Percentiles rank a stretch among this genome's conserved stretches.
These are phyloP conservation scores for Lasioglossum morio DNA, from an alignment of 2,888 invertebrate genomes.

Conservation along the genomic window DNA sequence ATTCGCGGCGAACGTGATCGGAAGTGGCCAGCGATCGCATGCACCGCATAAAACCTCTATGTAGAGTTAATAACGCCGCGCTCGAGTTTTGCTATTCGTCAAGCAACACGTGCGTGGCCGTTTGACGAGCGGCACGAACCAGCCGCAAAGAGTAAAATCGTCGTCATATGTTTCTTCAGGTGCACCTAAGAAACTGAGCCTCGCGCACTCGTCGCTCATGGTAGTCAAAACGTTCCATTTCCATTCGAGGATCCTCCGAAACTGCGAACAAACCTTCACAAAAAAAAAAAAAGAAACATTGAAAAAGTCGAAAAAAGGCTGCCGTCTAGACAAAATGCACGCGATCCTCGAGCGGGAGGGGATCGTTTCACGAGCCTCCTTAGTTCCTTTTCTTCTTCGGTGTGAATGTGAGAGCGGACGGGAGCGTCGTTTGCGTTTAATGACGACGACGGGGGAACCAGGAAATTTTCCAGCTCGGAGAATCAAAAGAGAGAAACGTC, in stretches of 20 bases:
- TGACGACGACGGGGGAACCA: neutral
- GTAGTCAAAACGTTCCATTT: conserved; percentile 40
- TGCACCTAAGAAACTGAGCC: conserved; percentile 74
- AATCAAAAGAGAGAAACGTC: conserved; percentile 11
- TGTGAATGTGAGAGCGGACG: conserved; percentile 54
- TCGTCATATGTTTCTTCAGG: conserved; percentile 71
- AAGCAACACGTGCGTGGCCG: conserved; percentile 38
- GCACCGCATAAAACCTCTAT: conserved; percentile 37
- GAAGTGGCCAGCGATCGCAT: conserved; percentile 29
- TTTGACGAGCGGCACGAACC: conserved; percentile 17
- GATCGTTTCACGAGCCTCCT: conserved; percentile 48
- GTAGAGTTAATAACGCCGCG: conserved; percentile 60
- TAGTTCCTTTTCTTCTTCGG: conserved; percentile 68
- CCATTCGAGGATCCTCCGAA: neutral
- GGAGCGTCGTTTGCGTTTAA: conserved; percentile 12
- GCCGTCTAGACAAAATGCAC: neutral
- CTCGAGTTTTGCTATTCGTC: conserved; percentile 56
- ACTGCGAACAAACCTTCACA: neutral
- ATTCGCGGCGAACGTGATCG: conserved; percentile 18
- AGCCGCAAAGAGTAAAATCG: conserved; percentile 40
- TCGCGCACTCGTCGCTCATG: conserved; percentile 40
- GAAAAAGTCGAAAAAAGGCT: neutral
- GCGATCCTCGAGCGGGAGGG: conserved; percentile 24
- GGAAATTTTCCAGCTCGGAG: neutral
- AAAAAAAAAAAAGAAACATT: neutral